Evolutionary conservation across 2,888 invertebrate species (phyloP).

Genomic region (Papilio protenor): DNA sequence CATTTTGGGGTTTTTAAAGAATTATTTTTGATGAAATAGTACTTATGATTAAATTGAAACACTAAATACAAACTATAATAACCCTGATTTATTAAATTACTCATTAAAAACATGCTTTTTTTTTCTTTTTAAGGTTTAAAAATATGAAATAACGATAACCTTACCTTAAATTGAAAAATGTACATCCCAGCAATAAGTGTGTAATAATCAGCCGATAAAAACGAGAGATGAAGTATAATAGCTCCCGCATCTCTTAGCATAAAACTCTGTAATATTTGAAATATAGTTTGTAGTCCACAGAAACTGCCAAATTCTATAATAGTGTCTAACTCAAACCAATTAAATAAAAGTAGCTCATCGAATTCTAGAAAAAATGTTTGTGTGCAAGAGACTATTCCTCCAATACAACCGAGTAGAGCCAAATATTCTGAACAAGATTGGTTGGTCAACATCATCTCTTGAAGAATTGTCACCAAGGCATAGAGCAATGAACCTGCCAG

Average conservation of each 20-base stretch:
- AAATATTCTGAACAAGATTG: conserved; percentile 91
- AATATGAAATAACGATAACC: conserved; percentile 38
- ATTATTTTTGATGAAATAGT: no score
- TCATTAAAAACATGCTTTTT: no score
- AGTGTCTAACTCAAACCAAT: conserved; percentile 88
- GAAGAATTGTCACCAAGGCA: conserved; percentile 91
- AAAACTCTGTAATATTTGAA: conserved; percentile 90
- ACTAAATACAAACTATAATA: no score
- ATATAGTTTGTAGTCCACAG: conserved; percentile 89
- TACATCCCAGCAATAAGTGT: conserved; percentile 91
- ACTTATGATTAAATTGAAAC: no score
- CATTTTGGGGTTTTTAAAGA: no score
- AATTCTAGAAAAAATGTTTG: conserved; percentile 92
- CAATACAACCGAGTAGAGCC: conserved; percentile 92
- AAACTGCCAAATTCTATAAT: conserved; percentile 85
- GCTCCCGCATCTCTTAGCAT: conserved; percentile 91
- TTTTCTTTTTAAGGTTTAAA: no score
- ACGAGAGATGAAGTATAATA: conserved; percentile 92
- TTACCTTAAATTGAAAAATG: conserved; percentile 91
- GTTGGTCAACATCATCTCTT: conserved; percentile 92
- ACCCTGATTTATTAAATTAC: no score
- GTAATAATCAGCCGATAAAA: conserved; percentile 93
- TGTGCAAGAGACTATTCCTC: conserved; percentile 89
- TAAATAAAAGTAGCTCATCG: conserved; percentile 86
- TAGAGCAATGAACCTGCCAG: conserved; percentile 91